Evolutionary conservation across 2,113 vertebrate genomes (phyloP).

Genomic region (Cryptomyrus ogoouensis): DNA sequence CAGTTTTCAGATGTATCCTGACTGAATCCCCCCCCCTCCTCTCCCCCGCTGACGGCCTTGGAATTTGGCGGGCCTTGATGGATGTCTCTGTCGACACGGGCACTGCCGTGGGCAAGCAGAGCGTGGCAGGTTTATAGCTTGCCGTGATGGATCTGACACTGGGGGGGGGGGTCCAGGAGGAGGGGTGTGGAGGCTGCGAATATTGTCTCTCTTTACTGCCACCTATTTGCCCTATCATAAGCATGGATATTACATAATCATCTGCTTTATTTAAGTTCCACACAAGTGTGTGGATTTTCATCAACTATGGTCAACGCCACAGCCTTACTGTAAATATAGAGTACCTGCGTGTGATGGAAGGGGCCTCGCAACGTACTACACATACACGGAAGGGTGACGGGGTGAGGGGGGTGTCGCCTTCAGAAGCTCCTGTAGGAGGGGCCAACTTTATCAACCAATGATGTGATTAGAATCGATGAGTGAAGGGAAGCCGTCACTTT

Average conservation of each 20-base stretch:
- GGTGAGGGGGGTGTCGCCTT: neutral
- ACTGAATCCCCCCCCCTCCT: neutral
- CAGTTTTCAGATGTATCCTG: neutral
- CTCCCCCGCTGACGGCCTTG: neutral
- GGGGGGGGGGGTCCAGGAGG: neutral
- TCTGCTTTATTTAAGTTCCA: neutral
- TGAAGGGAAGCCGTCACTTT: neutral
- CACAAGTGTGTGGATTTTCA: neutral
- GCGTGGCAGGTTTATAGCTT: neutral
- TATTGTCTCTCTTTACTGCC: neutral
- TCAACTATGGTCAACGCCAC: neutral
- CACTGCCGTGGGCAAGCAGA: neutral
- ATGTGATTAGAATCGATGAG: neutral
- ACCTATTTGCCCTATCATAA: neutral
- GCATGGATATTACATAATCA: neutral
- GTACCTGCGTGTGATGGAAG: neutral
- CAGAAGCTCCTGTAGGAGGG: neutral
- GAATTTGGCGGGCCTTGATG: conserved; percentile 1
- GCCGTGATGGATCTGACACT: neutral
- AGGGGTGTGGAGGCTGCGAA: neutral
- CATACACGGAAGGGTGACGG: neutral
- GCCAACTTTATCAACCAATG: neutral
- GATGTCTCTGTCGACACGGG: neutral
- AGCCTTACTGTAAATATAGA: neutral
- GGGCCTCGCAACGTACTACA: neutral